phyloP scores from a whole-genome alignment of 1,140 invertebrate genomes.

The Phenacoccus solenopsis region DNA sequence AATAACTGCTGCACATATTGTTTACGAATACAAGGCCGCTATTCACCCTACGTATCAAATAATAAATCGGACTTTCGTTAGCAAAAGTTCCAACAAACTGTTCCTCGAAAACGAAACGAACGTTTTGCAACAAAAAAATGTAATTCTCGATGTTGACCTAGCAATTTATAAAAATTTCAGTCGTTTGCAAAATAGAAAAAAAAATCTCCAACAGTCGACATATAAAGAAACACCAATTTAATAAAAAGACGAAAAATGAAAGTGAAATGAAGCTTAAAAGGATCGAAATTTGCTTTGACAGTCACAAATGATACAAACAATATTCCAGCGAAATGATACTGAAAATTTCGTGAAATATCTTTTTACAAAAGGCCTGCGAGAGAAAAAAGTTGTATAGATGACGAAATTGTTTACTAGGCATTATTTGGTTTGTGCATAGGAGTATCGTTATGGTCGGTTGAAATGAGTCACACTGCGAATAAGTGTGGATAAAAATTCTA shows the following conservation, averaged over 20 bases:
- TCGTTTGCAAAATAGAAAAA: background rate
- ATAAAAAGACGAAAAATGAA: background rate
- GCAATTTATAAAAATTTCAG: background rate
- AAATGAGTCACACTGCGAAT: too few species aligned
- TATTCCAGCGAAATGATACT: background rate
- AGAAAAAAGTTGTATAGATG: too few species aligned
- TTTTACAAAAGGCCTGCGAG: background rate
- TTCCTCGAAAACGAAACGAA: too few species aligned
- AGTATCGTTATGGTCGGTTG: too few species aligned
- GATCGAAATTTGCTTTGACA: background rate
- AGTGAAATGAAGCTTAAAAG: background rate
- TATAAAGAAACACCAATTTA: background rate
- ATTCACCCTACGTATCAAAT: too few species aligned
- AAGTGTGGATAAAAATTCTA: too few species aligned
- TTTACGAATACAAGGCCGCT: too few species aligned
- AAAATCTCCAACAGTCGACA: background rate
- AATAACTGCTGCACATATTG: too few species aligned
- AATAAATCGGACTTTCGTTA: too few species aligned
- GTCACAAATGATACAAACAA: background rate
- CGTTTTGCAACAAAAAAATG: background rate
- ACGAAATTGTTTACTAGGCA: too few species aligned
- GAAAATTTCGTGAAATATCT: background rate
- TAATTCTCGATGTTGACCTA: background rate
- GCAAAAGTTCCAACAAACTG: too few species aligned
- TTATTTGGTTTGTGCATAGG: too few species aligned